Evolutionary conservation across 2,113 vertebrate species (phyloP).

Genomic region (Perca fluviatilis): DNA sequence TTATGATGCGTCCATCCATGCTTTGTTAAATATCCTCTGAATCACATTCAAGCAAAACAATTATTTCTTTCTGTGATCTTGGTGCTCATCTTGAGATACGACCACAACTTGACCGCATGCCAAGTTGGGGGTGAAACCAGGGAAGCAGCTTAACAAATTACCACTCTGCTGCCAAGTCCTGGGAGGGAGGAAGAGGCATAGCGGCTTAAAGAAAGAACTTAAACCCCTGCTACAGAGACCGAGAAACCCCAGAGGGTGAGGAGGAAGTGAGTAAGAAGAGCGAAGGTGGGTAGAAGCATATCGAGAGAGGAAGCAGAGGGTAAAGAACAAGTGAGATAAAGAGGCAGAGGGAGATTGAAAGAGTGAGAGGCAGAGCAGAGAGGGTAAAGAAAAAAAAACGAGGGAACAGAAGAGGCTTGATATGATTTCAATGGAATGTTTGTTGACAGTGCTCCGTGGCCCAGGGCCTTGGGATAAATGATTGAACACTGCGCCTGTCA

Average conservation of each 20-base stretch:
- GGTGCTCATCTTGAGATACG: conserved; percentile 57
- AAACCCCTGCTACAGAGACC: conserved; percentile 64
- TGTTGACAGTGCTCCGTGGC: conserved; percentile 95
- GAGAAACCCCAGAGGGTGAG: conserved; percentile 75
- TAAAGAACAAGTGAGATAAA: conserved; percentile 69
- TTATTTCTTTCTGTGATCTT: conserved; percentile 46
- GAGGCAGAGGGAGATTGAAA: conserved; percentile 68
- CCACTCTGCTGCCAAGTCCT: conserved; percentile 69
- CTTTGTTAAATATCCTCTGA: conserved; percentile 27
- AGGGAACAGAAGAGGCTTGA: conserved; percentile 91
- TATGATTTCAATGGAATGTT: conserved; percentile 94
- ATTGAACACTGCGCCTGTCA: conserved; percentile 96
- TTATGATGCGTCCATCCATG: conserved; percentile 4
- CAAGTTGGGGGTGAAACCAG: conserved; percentile 62
- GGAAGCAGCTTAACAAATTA: conserved; percentile 77
- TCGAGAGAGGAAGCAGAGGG: conserved; percentile 65
- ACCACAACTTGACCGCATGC: conserved; percentile 67
- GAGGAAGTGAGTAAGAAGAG: conserved; percentile 64
- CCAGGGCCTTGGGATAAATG: conserved; percentile 93
- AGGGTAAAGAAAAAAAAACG: conserved; percentile 72
- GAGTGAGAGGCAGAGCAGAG: conserved; percentile 72
- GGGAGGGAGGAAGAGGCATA: conserved; percentile 65
- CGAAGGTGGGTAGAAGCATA: conserved; percentile 69
- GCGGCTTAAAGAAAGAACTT: conserved; percentile 64
- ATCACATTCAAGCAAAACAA: conserved; percentile 43